Evolutionary conservation across 64 coral and sea anemone genomes (phyloP).

Genomic region (Pocillopora verrucosa): DNA sequence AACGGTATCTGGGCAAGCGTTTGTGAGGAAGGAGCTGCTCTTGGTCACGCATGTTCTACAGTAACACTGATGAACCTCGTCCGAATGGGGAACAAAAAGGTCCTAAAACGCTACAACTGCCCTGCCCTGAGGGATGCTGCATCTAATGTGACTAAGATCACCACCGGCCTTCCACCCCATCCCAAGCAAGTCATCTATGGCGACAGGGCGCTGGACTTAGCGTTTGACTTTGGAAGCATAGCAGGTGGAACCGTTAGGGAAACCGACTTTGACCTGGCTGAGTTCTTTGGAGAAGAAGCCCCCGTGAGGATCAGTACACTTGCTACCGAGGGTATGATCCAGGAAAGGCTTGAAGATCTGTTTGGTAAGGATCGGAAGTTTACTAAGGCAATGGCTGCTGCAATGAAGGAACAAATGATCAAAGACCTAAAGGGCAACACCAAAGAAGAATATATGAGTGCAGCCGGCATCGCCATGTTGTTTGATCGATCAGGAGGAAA

Average conservation of each 20-base stretch:
- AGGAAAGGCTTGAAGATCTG: neutral
- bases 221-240: conserved; percentile 13
- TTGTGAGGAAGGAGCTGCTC: conserved; percentile 58
- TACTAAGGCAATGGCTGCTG: conserved; percentile 1
- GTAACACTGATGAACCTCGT: conserved; percentile 68
- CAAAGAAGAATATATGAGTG: conserved; percentile 51
- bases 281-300: conserved; percentile 30
- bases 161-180: conserved; percentile 27
- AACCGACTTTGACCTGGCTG: neutral
- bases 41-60: conserved; percentile 56
- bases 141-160: conserved; percentile 56
- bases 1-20: conserved; percentile 56
- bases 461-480: conserved; percentile 31
- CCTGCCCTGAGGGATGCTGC: conserved; percentile 40
- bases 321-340: conserved; percentile 6
- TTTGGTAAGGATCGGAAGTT: conserved; percentile 40
- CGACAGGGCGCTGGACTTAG: conserved; percentile 35
- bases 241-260: neutral
- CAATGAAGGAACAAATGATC: conserved; percentile 22
- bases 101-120: conserved; percentile 50
- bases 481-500: conserved; percentile 39
- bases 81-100: conserved; percentile 44
- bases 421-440: conserved; percentile 26
- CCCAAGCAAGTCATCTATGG: conserved; percentile 58
- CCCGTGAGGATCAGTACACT: conserved; percentile 1